Base-by-base conservation (phyloP, 1,140 invertebrate genomes). In the Mesaphorura yosii region DNA sequence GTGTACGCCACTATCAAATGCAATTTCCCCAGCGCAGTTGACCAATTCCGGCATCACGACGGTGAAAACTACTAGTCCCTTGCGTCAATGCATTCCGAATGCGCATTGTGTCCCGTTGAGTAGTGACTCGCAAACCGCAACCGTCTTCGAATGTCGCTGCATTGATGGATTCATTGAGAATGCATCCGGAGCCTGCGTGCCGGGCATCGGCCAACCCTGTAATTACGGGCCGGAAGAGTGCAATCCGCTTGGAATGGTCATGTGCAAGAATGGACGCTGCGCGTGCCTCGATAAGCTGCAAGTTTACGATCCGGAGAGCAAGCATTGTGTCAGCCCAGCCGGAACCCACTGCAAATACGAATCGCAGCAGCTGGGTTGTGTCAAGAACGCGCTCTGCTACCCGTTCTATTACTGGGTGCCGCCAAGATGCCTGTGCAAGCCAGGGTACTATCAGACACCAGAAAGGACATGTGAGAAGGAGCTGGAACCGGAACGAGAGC, bases 381-480 rank as follows among this genome's bases (percentile, higher is more conserved):
- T 59, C n/a, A 53, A 59, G 41, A 59, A 59, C 39, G 48, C 58
- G 3, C 40, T 59, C 20, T 59, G 58, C 50, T 59, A 59, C 34
- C 58, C 58, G 26, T 59, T 59, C 50, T 59, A 52, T 37, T 59
- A 55, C 40, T 59, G 58, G 58, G 41, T 53, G 15, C 53, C 53
- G 25, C 53, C 53, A 50, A 55, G 44, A 42, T 59, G 58, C 29
- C 37, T 59, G 15, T 59, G 58, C 46, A 55, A 55, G 39, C 58
- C 58, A 20, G 50, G 58, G 12, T 59, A 51, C 22, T n/a, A 40
- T 6, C 53, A 56, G 39, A 56, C 53, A 34, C 23, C 42, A 55
- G 44, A 51, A 44, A 28, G 58, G 38, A 39, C 44, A 6, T 59
- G 58, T 52, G 28, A 34, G n/a, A n/a, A n/a, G 14, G 34, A n/a